Evolutionary conservation across 1,140 invertebrate species (phyloP).

Genomic region (Megalopta genalis): DNA sequence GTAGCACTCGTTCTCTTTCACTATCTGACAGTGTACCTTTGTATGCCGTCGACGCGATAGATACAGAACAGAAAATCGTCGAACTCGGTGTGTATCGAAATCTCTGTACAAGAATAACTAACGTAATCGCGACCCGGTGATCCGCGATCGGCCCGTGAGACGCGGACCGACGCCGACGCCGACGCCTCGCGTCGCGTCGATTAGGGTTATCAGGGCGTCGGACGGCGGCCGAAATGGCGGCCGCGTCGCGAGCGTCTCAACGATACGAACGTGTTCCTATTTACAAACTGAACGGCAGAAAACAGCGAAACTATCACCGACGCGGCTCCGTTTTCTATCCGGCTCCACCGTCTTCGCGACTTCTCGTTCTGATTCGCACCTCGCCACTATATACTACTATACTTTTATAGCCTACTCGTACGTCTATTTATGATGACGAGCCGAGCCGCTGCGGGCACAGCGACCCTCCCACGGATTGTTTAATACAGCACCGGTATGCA

Average conservation of each 20-base stretch:
- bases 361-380: not conserved
- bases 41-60: constrained; percentile 65
- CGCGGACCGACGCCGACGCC: no score
- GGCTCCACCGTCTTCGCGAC: constrained; percentile 1
- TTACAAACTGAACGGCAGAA: constrained; percentile 65
- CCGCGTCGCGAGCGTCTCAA: constrained; percentile 23
- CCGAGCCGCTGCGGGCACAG: constrained; percentile 47
- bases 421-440: constrained; percentile 47
- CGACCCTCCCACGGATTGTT: constrained; percentile 50
- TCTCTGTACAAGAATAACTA: constrained; percentile 62
- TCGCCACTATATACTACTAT: constrained; percentile 22
- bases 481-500: constrained; percentile 54
- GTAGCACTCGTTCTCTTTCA: not conserved
- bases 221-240: not conserved
- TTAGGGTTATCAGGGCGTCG: not conserved
- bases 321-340: not conserved
- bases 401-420: constrained; percentile 46
- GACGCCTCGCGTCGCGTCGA: no score
- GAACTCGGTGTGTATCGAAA: constrained; percentile 48
- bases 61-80: constrained; percentile 75
- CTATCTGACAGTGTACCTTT: constrained; percentile 33
- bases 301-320: constrained; percentile 62
- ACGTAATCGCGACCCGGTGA: constrained; percentile 28
- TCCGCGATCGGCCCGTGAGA: no score
- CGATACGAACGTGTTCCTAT: constrained; percentile 61